Evolutionary conservation across 2,797 vertebrate genomes (phyloP), one percentile per base, ranked within the genome.

Genomic region (Fratercula arctica): DNA sequence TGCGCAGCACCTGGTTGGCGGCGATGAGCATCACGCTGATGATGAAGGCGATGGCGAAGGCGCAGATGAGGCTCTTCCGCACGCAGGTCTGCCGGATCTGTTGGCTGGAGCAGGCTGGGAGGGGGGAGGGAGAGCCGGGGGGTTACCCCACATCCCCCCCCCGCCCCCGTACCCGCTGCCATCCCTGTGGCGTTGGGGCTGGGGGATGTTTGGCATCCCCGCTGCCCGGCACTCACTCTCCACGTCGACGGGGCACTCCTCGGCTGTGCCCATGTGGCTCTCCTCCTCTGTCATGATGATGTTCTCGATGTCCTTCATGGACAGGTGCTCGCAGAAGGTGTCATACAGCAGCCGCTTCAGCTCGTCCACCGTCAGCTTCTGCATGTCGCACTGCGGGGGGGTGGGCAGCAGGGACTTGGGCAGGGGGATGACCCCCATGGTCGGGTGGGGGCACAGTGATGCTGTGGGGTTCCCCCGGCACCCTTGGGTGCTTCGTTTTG

Each of bases 271-370:
- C 97, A 99, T 98, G 98, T 99, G 99, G 97, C 99, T 99, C 96
- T 99, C 99, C 98, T 99, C 98, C 89, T 98, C 99, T 0, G 99
- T 99, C 99, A 99, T 99, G 97, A 99, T 99, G 98, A 99, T 99
- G 98, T 99, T 99, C 98, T 99, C 99, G 6, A 99, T 99, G 98
- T 99, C 99, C 97, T 99, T 99, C 99, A 99, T 99, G 97, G 99
- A 99, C 88, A 99, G 98, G 97, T 99, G 99, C 94, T 99, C 99
- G 4, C 99, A 99, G 98, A 99, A 99, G 35, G 99, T 99, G 97
- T 99, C 99, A 1, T 99, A 99, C 74, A 99, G 98, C 63, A 99
- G 98, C 89, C 99, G 98, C 97, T 99, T 99, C 97, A 99, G 98
- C 98, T 99, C 99, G 8, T 99, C 99, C 87, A 99, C 99, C 0